Base-by-base conservation (phyloP, 2,888 invertebrate species). In the Drosophila hamatofila region DNA sequence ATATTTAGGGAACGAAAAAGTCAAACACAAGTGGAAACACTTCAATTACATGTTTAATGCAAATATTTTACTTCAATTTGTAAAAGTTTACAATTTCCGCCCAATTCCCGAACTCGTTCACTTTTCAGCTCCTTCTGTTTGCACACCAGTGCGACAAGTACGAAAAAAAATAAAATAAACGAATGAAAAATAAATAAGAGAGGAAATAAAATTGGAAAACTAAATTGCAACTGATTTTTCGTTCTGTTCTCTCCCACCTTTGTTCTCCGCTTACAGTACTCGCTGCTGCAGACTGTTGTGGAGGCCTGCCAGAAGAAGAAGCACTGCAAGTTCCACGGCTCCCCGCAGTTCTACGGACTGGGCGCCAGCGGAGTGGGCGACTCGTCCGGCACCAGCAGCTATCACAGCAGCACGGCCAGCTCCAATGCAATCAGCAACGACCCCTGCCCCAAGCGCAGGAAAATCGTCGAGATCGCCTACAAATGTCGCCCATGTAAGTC, bases 401-500 rank as follows among this genome's bases (percentile, higher is more conserved):
- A 92, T 81, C 91, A 91, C 79, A 92, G 91, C 83, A 92, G 91
- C 80, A 92, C 92, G 61, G 90, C 89, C 66, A 91, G 90, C 69
- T 85, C 91, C 42, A 91, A 84, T 78, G 80, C 90, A 78, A 89
- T 89, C 76, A 91, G 84, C 76, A 87, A 81, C 77, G 92, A 99
- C 93, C 98, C 98, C 0, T 99, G 99, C 92, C 98, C 98, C 16
- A 96, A 96, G 30, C 95, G 97, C 54, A 94, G 96, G 74, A 98
- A 98, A 93, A 98, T 97, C 94, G 97, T 98, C 82, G 98, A 98
- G 94, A 97, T 98, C 74, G 97, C 97, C 84, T 99, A 98, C 94
- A 98, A 98, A 93, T 99, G 99, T 94, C 95, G 97, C 93, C 99
- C 99, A 91, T 97, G 98, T 99, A 94, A 97, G 97, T 96, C 81